Evolutionary conservation across 2,113 vertebrate species (phyloP).

Genomic region (Hemiscyllium ocellatum): DNA sequence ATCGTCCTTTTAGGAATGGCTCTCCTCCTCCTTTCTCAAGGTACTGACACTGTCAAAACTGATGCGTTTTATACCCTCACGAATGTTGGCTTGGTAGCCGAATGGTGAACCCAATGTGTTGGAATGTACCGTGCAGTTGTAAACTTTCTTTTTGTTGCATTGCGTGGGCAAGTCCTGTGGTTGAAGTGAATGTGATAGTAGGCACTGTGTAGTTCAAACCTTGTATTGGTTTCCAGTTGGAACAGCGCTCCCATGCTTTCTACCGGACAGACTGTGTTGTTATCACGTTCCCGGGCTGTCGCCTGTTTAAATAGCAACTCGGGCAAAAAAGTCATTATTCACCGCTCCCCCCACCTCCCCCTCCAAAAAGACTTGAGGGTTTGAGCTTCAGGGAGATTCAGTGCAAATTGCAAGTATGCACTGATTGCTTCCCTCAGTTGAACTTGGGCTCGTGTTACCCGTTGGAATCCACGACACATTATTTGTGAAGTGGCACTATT

Average conservation of each 20-base stretch:
- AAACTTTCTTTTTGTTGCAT: neutral
- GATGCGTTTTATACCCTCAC: constrained; percentile 8
- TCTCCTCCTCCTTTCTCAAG: constrained; percentile 29
- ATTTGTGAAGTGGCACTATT: neutral
- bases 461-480: neutral
- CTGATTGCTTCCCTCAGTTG: neutral
- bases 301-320: neutral
- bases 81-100: neutral
- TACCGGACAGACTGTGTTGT: neutral
- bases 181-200: neutral
- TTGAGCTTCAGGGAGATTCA: neutral
- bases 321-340: neutral
- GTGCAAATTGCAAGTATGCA: neutral
- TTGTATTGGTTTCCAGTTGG: neutral
- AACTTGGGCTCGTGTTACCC: neutral
- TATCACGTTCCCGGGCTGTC: neutral
- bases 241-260: neutral
- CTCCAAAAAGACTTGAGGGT: neutral
- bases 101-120: neutral
- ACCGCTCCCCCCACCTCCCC: no score
- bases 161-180: neutral
- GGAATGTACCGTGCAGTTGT: neutral
- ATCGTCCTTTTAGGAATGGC: constrained; percentile 26
- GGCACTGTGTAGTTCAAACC: neutral
- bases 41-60: constrained; percentile 27